These are phyloP conservation scores for Trimorus sp. DNA, from an alignment of 2,888 invertebrate species.

Conservation along the genomic window DNA sequence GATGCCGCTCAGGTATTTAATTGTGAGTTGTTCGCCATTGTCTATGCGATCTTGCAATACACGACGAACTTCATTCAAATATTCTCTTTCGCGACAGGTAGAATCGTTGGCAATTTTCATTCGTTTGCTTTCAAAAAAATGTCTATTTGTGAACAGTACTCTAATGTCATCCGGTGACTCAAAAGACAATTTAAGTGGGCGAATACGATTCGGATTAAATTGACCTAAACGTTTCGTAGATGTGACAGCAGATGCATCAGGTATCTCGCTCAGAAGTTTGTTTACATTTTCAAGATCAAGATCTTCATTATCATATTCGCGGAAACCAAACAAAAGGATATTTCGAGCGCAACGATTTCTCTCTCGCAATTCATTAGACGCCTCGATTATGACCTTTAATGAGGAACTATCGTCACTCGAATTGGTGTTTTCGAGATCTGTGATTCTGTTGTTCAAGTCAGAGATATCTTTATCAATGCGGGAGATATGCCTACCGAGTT, in stretches of 20 bases:
- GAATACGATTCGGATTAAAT: not conserved
- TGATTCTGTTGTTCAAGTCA: not conserved
- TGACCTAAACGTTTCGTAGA: slow-evolving; percentile 8
- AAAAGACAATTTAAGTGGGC: slow-evolving; percentile 15
- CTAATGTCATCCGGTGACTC: not conserved
- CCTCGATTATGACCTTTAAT: not conserved
- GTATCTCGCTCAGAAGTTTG: slow-evolving; percentile 7
- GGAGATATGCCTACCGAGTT: not conserved
- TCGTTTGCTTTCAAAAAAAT: not conserved
- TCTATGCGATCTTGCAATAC: slow-evolving; percentile 12
- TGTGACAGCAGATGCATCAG: not conserved
- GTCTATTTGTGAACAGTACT: slow-evolving; percentile 12
- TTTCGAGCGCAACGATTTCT: slow-evolving; percentile 7
- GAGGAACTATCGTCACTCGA: not conserved
- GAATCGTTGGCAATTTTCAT: slow-evolving; percentile 4
- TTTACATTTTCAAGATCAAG: not conserved
- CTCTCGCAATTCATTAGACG: slow-evolving; percentile 2
- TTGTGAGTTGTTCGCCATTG: not conserved
- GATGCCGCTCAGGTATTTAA: slow-evolving; percentile 1
- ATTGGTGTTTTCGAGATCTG: not conserved
- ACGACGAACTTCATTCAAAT: not conserved
- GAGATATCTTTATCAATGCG: not conserved
- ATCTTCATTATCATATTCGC: not conserved
- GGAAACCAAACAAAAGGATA: slow-evolving; percentile 5
- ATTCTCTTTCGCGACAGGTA: not conserved